These are phyloP conservation scores for Onychostruthus taczanowskii DNA, from an alignment of 2,113 vertebrate species.

Conservation along the genomic window DNA sequence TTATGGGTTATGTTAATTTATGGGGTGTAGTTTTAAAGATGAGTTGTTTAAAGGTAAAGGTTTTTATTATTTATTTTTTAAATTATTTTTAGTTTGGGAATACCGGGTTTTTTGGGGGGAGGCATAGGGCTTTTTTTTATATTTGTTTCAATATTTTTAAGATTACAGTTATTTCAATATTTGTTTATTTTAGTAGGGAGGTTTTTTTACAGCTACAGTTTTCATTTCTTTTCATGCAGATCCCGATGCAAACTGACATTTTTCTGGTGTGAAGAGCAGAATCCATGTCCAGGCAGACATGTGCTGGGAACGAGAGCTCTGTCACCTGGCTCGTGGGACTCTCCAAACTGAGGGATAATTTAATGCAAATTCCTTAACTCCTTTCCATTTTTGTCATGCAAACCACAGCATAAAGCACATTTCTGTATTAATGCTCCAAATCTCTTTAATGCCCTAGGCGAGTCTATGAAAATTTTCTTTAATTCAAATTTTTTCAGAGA, in stretches of 20 bases:
- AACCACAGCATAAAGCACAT: neutral
- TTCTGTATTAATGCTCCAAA: neutral
- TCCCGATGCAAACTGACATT: neutral
- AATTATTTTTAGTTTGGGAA: neutral
- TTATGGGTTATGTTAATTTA: neutral
- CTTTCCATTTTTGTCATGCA: neutral
- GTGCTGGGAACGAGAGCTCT: neutral
- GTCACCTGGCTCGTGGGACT: neutral
- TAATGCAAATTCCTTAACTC: neutral
- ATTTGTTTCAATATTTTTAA: neutral
- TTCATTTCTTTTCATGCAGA: neutral
- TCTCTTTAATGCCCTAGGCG: neutral
- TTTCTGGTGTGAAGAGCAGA: neutral
- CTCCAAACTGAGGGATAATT: neutral
- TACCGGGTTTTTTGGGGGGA: neutral
- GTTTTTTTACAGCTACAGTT: neutral
- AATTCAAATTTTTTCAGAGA: neutral
- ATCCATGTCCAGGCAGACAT: rapidly evolving
- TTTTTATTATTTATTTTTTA: neutral
- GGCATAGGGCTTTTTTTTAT: neutral
- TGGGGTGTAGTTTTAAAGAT: neutral
- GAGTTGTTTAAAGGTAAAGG: neutral
- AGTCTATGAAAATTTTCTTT: neutral
- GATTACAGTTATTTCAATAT: neutral
- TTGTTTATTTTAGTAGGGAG: neutral